A percentile compares a stretch with the other conserved stretches of the same genome.
Conservation (phyloP, 2,797 vertebrate genomes). For the Hyperoplus immaculatus region DNA sequence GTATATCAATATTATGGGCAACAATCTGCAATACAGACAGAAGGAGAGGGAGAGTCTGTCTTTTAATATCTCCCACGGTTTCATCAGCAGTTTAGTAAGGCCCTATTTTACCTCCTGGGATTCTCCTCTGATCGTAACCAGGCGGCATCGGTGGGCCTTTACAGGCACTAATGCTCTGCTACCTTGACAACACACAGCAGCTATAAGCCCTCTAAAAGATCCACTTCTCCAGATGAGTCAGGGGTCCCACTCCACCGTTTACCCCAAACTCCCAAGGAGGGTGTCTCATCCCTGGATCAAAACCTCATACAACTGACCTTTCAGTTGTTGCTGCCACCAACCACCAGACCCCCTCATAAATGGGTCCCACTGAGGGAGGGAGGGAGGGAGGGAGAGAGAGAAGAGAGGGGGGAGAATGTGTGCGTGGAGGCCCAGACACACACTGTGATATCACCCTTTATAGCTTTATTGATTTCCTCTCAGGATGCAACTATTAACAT, state of each 20-base stretch:
- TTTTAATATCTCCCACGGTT: conserved; percentile 79
- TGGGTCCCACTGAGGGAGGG: conserved; percentile 63
- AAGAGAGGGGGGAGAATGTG: conserved; percentile 42
- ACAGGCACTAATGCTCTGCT: conserved; percentile 68
- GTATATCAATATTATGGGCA: conserved; percentile 88
- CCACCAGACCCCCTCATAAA: conserved; percentile 74
- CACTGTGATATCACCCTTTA: conserved; percentile 88
- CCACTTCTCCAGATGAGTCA: conserved; percentile 73
- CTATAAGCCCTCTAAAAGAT: conserved; percentile 73
- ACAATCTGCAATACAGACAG: conserved; percentile 81
- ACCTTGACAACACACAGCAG: conserved; percentile 74
- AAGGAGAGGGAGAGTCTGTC: conserved; percentile 74
- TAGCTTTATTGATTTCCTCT: conserved; percentile 89
- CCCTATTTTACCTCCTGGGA: conserved; percentile 73
- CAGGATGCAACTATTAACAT: conserved; percentile 89
- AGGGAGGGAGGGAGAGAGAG: conserved; percentile 14
- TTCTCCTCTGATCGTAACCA: conserved; percentile 72
- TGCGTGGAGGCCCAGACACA: conserved; percentile 75
- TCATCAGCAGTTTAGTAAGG: conserved; percentile 82
- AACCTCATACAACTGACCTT: conserved; percentile 77
- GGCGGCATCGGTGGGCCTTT: conserved; percentile 68
- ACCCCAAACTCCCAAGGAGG: conserved; percentile 65
- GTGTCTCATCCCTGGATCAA: conserved; percentile 78
- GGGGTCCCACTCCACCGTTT: conserved; percentile 73
- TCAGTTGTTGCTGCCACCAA: conserved; percentile 61